Base-by-base conservation (phyloP, 2,888 invertebrate genomes). In the Idaea dimidiata region DNA sequence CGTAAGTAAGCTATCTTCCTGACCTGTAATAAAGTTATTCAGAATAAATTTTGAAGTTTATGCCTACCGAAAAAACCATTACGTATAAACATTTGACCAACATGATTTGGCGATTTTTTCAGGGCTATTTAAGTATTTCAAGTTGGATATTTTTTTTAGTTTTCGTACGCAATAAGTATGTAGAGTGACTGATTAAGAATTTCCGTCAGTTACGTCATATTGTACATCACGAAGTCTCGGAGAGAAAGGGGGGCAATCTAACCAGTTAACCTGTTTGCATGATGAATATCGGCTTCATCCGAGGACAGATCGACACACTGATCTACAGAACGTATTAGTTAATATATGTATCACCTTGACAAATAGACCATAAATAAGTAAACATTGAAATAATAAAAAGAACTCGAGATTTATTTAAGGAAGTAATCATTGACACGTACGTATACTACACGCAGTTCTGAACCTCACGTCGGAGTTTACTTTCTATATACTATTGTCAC, bases 401-500 rank as follows among this genome's bases (percentile, higher is more conserved):
- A 16, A 16, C 54, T n/a, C 8, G 6, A 17, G 56, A 7, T 56
- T 18, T 32, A 17, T 54, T n/a, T 61, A 61, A 63, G 66, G 63
- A 61, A 63, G 64, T 65, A 64, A 69, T 67, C 57, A 62, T 65
- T 60, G 69, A 76, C 87, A 88, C 86, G 87, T 88, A 79, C 77
- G 75, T 77, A 10, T 43, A 24, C 3, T n/a, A 5, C 5, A 43
- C 43, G 10, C 10, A 43, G 43, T 78, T 75, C 72, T 71, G 73
- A 82, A 81, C 75, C 78, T 77, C 84, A 86, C 83, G 84, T 85
- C 68, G 74, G 67, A 65, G 66, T 68, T 71, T 66, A 69, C 73
- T 77, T 79, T 81, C 73, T 67, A 76, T 43, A 43, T 43, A 75
- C 75, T 78, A 84, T 83, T 82, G 84, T 87, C 90, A 89, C 90